Evolutionary conservation across 2,113 vertebrate species (phyloP), one percentile per base, ranked within the genome.

Genomic region (Leptobrachium ailaonicum): DNA sequence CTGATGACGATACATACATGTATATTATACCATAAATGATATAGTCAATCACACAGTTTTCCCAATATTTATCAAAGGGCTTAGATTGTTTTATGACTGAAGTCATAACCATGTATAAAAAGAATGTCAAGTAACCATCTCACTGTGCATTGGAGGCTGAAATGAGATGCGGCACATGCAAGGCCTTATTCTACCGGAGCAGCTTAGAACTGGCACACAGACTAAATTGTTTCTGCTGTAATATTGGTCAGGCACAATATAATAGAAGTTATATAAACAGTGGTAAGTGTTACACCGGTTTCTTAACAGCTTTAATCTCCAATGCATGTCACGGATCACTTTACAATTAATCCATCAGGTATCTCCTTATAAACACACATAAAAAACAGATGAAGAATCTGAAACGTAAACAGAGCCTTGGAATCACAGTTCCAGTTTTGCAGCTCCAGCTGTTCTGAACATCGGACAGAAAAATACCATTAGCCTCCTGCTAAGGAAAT

Each of bases 221-320:
- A 83, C 1, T 71, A 63, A 83, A 76, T 6, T 9, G 0, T 83
- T 43, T 84, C 62, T 81, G 82, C 73, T 85, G 20, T 60, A 84
- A 44, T 73, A 41, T 79, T 78, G 83, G 58, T 2, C 71, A 80
- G 42, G 70, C 70, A 87, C 20, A 44, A 87, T 86, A 75, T 69
- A 85, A 86, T 58, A 77, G 56, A 86, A 85, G 66, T 67, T 80
- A 85, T 83, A 86, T 87, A 85, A 87, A 85, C 73, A 86, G 79
- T 86, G 42, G 62, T 83, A 86, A 85, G 47, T 45, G n/a, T 83
- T 88, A 81, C 43, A 85, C 73, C 64, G 79, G 70, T 83, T 89
- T 82, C 78, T 47, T 60, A 72, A 71, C 82, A 87, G 83, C 11
- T 84, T 80, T 76, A 80, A 42, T 83, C 69, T 83, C 41, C 82